These are phyloP conservation scores for Pelagia noctiluca DNA, from an alignment of 30 jellyfish, hydroid and myxozoan genomes.

Conservation along the genomic window DNA sequence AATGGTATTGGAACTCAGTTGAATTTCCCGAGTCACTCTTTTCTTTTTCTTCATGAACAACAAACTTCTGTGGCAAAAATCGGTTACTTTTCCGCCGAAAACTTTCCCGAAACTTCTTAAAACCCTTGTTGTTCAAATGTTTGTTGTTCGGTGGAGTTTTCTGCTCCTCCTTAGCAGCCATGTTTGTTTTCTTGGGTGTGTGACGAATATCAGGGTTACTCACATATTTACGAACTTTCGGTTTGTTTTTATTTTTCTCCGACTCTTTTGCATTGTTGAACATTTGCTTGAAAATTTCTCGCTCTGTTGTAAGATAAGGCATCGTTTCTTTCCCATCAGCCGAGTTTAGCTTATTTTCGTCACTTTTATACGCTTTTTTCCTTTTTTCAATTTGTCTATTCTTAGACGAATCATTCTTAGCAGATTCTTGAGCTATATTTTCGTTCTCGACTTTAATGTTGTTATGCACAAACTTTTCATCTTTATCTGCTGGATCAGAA, in stretches of 20 bases:
- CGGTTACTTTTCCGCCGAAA: constrained; percentile 45
- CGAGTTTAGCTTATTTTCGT: neutral
- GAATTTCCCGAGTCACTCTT: constrained; percentile 28
- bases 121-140: constrained; percentile 28
- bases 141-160: constrained; percentile 9
- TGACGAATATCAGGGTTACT: constrained; percentile 56
- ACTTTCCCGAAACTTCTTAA: constrained; percentile 61
- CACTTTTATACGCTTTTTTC: neutral
- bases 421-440: neutral
- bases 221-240: constrained; percentile 20
- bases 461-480: neutral
- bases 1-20: constrained; percentile 49
- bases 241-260: constrained; percentile 27
- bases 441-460: neutral
- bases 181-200: constrained; percentile 22
- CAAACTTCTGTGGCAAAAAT: constrained; percentile 67
- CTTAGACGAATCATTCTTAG: neutral
- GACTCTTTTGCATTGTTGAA: constrained; percentile 58
- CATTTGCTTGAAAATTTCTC: constrained; percentile 58
- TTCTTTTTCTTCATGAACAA: constrained; percentile 54
- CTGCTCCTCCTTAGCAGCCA: constrained; percentile 16
- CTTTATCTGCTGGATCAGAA: neutral
- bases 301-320: constrained; percentile 66
- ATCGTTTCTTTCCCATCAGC: constrained; percentile 28
- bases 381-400: neutral